These are phyloP conservation scores for Temnopleurus reevesii DNA, from an alignment of 53 echinoderm and acorn worm species.

Conservation along the genomic window DNA sequence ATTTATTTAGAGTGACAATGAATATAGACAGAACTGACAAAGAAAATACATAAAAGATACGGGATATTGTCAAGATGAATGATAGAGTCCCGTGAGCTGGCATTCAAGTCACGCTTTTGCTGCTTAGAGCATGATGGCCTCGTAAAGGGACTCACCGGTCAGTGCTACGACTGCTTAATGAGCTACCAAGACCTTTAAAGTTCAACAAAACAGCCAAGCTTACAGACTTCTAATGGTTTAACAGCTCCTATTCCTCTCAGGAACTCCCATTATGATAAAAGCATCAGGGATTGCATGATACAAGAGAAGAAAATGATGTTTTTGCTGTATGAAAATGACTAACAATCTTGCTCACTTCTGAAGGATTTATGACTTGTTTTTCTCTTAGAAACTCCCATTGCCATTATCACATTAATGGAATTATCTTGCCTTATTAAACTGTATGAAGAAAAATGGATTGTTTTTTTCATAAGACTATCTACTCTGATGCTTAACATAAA, in stretches of 20 bases:
- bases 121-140: background rate
- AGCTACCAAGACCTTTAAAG: background rate
- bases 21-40: background rate
- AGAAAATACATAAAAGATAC: background rate
- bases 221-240: background rate
- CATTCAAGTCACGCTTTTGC: slow-evolving; percentile 10
- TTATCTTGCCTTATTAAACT: too few relatives aligned
- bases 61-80: background rate
- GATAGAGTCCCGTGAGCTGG: background rate
- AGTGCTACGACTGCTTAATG: background rate
- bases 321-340: too few relatives aligned
- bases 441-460: too few relatives aligned
- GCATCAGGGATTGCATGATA: background rate
- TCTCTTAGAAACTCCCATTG: too few relatives aligned
- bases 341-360: too few relatives aligned
- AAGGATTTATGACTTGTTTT: too few relatives aligned
- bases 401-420: too few relatives aligned
- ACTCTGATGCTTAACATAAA: too few relatives aligned
- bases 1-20: background rate
- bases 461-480: too few relatives aligned
- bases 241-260: background rate
- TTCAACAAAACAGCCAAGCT: background rate
- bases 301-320: too few relatives aligned
- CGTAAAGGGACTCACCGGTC: background rate
- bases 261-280: background rate